Percentiles rank a stretch among this genome's conserved stretches.
These are phyloP conservation scores for Hymenochirus boettgeri DNA, from an alignment of 2,113 vertebrate genomes.

Conservation along the genomic window DNA sequence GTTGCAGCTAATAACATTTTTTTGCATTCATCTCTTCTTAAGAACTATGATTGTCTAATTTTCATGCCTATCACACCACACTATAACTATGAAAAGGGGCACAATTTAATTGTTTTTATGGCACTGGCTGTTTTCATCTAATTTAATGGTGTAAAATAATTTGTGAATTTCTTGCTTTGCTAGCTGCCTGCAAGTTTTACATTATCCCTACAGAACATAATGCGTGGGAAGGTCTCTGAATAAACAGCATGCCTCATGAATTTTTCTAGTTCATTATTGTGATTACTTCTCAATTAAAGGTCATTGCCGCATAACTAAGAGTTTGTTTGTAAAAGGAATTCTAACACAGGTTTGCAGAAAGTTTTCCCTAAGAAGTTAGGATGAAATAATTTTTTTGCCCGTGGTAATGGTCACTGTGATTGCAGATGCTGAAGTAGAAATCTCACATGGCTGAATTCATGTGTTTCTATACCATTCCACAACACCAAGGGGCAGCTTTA, in stretches of 20 bases:
- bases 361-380: constrained; percentile 1
- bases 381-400: constrained; percentile 1
- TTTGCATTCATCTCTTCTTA: constrained; percentile 9
- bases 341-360: constrained; percentile 9
- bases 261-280: constrained; percentile 46
- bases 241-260: constrained; percentile 44
- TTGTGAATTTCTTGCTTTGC: not conserved
- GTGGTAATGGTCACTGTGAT: not conserved
- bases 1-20: too few species aligned
- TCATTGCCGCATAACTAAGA: constrained; percentile 34
- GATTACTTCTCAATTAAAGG: constrained; percentile 46
- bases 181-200: constrained; percentile 35
- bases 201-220: constrained; percentile 17
- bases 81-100: not conserved
- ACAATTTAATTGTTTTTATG: not conserved
- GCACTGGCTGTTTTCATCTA: constrained; percentile 20
- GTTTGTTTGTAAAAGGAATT: constrained; percentile 19
- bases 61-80: not conserved
- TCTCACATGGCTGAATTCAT: too few species aligned
- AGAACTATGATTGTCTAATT: not conserved
- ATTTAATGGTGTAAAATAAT: not conserved
- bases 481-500: too few species aligned
- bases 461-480: too few species aligned
- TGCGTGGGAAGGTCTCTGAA: constrained; percentile 42
- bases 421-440: too few species aligned